Percentiles rank a stretch among this genome's conserved stretches.
phyloP scores from a whole-genome alignment of 2,113 vertebrate genomes.

The Megaleporinus macrocephalus region DNA sequence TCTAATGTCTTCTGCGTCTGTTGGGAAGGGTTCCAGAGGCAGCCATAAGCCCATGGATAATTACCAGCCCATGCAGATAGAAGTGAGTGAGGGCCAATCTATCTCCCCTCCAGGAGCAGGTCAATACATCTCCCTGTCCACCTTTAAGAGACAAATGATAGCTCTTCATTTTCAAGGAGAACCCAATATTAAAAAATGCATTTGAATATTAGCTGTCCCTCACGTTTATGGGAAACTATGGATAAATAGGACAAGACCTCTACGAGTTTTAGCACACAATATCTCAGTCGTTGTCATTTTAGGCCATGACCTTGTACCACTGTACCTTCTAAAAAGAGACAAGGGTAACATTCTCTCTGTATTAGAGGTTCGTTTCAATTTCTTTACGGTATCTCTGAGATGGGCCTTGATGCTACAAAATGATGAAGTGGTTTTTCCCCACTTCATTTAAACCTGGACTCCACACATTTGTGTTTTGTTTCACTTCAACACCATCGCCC shows the following conservation, averaged over 20 bases:
- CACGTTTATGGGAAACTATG: slow-evolving; percentile 60
- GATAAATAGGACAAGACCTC: slow-evolving; percentile 35
- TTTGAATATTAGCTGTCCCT: slow-evolving; percentile 61
- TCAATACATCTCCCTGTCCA: slow-evolving; percentile 68
- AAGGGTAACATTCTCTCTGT: not conserved
- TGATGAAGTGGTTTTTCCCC: not conserved
- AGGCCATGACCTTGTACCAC: not conserved
- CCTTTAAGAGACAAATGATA: slow-evolving; percentile 68
- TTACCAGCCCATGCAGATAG: slow-evolving; percentile 39
- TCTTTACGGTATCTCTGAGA: not conserved
- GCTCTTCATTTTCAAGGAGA: slow-evolving; percentile 67
- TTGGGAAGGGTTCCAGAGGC: slow-evolving; percentile 3
- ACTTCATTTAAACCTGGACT: slow-evolving; percentile 34
- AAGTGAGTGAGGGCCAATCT: slow-evolving; percentile 28
- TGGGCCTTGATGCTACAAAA: slow-evolving; percentile 17
- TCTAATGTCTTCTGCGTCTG: slow-evolving; percentile 20
- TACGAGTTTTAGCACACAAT: not conserved
- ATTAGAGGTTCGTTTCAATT: slow-evolving; percentile 18
- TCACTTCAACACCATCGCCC: slow-evolving; percentile 65
- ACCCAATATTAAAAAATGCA: slow-evolving; percentile 49
- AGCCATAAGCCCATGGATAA: slow-evolving; percentile 45
- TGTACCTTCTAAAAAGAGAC: slow-evolving; percentile 1
- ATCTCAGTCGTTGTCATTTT: slow-evolving; percentile 1
- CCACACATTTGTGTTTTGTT: slow-evolving; percentile 61
- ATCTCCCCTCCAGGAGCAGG: slow-evolving; percentile 49